Conservation (phyloP, 2,797 vertebrate species). For the Ctenopoma multispine region DNA sequence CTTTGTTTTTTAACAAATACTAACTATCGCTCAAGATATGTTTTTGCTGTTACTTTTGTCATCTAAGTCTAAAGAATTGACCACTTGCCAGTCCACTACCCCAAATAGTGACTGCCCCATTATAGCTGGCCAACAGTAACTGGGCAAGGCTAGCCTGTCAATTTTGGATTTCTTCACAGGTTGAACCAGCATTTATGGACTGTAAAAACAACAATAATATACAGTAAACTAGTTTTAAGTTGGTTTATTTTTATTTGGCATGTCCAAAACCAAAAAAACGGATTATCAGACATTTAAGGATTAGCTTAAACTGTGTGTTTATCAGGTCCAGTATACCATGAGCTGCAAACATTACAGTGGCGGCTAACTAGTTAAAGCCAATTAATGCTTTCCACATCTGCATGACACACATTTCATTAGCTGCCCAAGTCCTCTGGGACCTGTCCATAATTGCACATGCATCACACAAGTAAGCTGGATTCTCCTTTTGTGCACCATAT, state of each 20-base stretch:
- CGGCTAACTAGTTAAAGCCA: background rate
- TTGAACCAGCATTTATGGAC: background rate
- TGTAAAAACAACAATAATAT: background rate
- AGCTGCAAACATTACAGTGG: background rate
- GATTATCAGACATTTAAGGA: background rate
- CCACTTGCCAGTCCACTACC: background rate
- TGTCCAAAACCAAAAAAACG: background rate
- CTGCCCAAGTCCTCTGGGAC: too few species aligned
- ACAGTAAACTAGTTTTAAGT: background rate
- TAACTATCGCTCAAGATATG: background rate
- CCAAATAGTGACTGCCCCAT: background rate
- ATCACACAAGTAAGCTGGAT: too few species aligned
- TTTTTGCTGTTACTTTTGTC: conserved; percentile 1
- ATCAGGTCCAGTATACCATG: background rate
- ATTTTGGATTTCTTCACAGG: background rate
- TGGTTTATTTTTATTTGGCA: background rate
- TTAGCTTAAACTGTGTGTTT: background rate
- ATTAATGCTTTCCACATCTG: too few species aligned
- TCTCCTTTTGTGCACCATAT: too few species aligned
- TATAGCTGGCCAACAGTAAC: background rate
- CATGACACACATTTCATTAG: background rate
- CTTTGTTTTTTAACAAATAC: conserved; percentile 4
- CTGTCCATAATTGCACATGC: too few species aligned
- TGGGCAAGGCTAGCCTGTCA: background rate
- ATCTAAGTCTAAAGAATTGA: background rate